phyloP scores from a whole-genome alignment of 2,113 vertebrate genomes.

The Ciconia boyciana region DNA sequence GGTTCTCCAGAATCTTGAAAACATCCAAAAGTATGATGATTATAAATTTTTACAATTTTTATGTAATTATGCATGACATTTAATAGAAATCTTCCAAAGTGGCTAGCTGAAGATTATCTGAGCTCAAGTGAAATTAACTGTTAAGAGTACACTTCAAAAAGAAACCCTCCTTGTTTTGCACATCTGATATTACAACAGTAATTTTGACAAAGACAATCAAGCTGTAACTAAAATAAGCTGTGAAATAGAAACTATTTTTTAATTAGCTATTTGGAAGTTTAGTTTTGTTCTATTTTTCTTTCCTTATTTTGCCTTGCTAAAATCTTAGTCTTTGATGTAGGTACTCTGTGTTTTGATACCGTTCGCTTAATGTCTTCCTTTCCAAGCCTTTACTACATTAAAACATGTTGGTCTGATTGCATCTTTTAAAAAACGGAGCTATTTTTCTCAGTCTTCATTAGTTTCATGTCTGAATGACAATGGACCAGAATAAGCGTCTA shows the following conservation, averaged over 20 bases:
- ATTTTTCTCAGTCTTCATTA: neutral
- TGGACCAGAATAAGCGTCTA: neutral
- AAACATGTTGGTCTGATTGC: neutral
- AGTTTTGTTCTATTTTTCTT: neutral
- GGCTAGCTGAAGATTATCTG: constrained; percentile 39
- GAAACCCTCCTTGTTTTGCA: neutral
- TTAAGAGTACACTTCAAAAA: constrained; percentile 49
- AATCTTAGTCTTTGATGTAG: neutral
- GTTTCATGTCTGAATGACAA: neutral
- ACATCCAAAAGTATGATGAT: constrained; percentile 64
- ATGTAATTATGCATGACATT: constrained; percentile 75
- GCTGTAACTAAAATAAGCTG: neutral
- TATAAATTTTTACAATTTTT: constrained; percentile 67
- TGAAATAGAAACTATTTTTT: neutral
- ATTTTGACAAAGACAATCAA: constrained; percentile 34
- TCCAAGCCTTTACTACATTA: neutral
- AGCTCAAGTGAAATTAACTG: constrained; percentile 56
- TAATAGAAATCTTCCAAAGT: constrained; percentile 64
- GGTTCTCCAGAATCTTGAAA: constrained; percentile 67
- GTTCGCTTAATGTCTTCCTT: neutral
- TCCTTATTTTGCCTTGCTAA: neutral
- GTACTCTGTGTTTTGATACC: neutral
- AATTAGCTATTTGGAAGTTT: neutral
- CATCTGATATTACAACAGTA: neutral
- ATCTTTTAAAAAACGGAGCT: neutral